These are phyloP conservation scores for Probosciger aterrimus DNA, from an alignment of 2,113 vertebrate species.

Conservation along the genomic window DNA sequence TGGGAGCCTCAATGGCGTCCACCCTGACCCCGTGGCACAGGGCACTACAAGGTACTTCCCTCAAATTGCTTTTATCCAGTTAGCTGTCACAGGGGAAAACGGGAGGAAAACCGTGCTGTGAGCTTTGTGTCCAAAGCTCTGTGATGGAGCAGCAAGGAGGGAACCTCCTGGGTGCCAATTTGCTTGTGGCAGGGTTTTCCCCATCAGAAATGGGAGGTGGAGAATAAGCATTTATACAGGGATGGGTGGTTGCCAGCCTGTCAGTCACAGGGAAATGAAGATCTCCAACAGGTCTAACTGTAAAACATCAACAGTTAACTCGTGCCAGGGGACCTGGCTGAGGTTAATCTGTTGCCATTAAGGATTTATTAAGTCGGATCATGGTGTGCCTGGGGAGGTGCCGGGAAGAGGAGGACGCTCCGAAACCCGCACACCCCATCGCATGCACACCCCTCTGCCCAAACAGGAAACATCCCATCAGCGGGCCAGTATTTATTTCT, in stretches of 20 bases:
- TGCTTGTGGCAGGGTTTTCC: not conserved
- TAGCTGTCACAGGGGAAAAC: not conserved
- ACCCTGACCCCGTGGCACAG: not conserved
- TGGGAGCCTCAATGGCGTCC: rapidly evolving
- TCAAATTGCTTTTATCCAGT: not conserved
- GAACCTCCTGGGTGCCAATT: rapidly evolving
- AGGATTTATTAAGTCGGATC: constrained; percentile 6
- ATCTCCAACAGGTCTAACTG: not conserved
- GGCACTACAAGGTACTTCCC: not conserved
- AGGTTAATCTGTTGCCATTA: constrained; percentile 5
- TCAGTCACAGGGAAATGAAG: not conserved
- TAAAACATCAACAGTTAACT: not conserved
- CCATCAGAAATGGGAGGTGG: not conserved
- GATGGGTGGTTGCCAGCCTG: not conserved
- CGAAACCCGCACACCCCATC: not conserved
- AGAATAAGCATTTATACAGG: not conserved
- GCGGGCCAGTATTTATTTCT: constrained; percentile 14
- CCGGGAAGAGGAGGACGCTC: not conserved
- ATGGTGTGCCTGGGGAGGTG: not conserved
- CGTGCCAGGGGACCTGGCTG: not conserved
- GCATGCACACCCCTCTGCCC: not conserved
- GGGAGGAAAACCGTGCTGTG: rapidly evolving
- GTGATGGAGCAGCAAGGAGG: not conserved
- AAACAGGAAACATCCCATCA: constrained; percentile 45
- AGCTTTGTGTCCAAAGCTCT: not conserved